Base-by-base conservation (phyloP, 92 coral and sea anemone species). In the Blastomussa wellsi region DNA sequence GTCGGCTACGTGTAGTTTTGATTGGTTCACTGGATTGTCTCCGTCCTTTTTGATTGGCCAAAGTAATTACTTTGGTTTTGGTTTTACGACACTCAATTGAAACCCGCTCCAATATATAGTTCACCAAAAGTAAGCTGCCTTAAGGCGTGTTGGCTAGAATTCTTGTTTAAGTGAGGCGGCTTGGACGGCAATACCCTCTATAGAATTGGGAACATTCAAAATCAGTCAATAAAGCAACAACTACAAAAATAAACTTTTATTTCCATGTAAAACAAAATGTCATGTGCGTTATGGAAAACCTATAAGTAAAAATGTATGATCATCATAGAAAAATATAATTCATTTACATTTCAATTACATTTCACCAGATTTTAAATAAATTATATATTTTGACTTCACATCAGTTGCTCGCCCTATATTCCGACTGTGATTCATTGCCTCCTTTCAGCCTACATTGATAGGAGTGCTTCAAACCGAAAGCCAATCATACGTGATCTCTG, bases 361-460 rank as follows among this genome's bases (percentile, higher is more conserved):
- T 82, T 70, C 0, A 79, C 72, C 32, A 35, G 76, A 82, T 31
- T 44, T 82, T 71, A 82, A 82, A 82, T 82, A 82, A 82, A 70
- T 49, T 71, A 37, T 52, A 49, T 24, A 68, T 69, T 48, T 79
- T 13, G 51, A 39, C 32, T 36, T 60, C 52, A 48, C 35, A 13
- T 57, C 20, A 60, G 10, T 62, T 20, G 19, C 77, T 65, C n/a
- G n/a, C n/a, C n/a, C n/a, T n/a, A n/a, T n/a, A n/a, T n/a, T n/a
- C n/a, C n/a, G n/a, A n/a, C 49, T 8, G 49, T 44, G 11, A 44
- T 44, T 44, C 49, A 44, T 51, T 51, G 22, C 57, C 29, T 9
- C 33, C 9, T 26, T 60, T 60, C 33, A 26, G 5, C 16, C 68
- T 28, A 62, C 12, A 62, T 11, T 35, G 28, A 28, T 4, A n/a